Conservation (phyloP, 2,113 vertebrate species). For the Odocoileus hemionus region DNA sequence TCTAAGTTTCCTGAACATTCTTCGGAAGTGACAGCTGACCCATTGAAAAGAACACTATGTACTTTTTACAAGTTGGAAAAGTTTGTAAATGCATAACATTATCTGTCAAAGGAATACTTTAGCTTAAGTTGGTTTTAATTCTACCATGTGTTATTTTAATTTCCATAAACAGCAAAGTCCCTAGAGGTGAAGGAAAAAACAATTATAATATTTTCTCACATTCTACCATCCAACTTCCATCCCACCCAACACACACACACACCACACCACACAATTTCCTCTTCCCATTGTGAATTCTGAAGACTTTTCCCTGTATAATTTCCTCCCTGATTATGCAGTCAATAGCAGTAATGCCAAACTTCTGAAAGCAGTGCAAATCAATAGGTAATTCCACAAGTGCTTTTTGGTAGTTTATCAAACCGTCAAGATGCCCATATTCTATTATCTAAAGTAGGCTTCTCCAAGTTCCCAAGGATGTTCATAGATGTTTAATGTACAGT, state of each 20-base stretch:
- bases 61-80: background rate
- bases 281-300: background rate
- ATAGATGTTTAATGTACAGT: background rate
- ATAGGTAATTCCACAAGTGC: background rate
- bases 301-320: background rate
- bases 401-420: background rate
- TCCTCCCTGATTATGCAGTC: background rate
- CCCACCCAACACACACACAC: background rate
- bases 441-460: background rate
- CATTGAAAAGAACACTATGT: background rate
- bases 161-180: background rate
- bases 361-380: constrained; percentile 26
- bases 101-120: background rate
- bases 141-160: background rate
- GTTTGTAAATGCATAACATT: background rate
- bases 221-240: background rate
- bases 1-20: background rate
- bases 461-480: background rate
- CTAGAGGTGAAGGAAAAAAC: background rate
- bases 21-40: background rate
- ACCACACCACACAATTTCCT: background rate
- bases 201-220: background rate
- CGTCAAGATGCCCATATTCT: background rate
- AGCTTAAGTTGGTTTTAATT: constrained; percentile 17
- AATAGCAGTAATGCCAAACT: background rate